These are phyloP conservation scores for Drosophila trapezifrons DNA, from an alignment of 1,140 invertebrate genomes.

Conservation along the genomic window DNA sequence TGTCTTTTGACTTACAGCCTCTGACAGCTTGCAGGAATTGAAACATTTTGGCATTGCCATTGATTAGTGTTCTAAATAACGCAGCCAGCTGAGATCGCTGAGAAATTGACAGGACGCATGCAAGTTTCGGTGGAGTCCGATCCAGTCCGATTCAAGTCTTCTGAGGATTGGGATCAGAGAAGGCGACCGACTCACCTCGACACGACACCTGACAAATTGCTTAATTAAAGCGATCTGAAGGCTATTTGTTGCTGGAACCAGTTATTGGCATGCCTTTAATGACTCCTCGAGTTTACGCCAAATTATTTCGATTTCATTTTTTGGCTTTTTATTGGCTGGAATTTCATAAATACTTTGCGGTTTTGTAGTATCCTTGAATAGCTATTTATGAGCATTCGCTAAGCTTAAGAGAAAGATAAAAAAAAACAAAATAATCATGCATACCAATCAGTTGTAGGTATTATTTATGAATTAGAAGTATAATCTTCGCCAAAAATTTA, in stretches of 20 bases:
- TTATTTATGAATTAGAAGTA: neutral
- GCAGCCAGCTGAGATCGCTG: slow-evolving; percentile 44
- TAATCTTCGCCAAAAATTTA: neutral
- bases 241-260: slow-evolving; percentile 67
- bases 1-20: slow-evolving; percentile 38
- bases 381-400: slow-evolving; percentile 1
- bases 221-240: slow-evolving; percentile 74
- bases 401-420: too few relatives aligned
- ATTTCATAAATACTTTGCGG: slow-evolving; percentile 52
- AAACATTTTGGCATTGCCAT: slow-evolving; percentile 70
- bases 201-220: slow-evolving; percentile 74
- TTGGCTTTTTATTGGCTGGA: slow-evolving; percentile 3
- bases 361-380: slow-evolving; percentile 55
- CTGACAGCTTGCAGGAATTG: slow-evolving; percentile 43
- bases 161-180: slow-evolving; percentile 45
- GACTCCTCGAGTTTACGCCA: slow-evolving; percentile 43
- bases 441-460: neutral
- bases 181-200: slow-evolving; percentile 33
- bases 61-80: slow-evolving; percentile 80
- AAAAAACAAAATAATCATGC: too few relatives aligned
- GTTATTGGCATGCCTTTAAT: slow-evolving; percentile 70
- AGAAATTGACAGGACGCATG: slow-evolving; percentile 67
- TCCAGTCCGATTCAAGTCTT: slow-evolving; percentile 10
- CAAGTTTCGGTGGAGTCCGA: slow-evolving; percentile 41
- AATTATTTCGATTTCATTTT: slow-evolving; percentile 26